A percentile compares a stretch with the other conserved stretches of the same genome.
These are phyloP conservation scores for Gandaritis pyraliata DNA, from an alignment of 2,888 invertebrate genomes.

Conservation along the genomic window DNA sequence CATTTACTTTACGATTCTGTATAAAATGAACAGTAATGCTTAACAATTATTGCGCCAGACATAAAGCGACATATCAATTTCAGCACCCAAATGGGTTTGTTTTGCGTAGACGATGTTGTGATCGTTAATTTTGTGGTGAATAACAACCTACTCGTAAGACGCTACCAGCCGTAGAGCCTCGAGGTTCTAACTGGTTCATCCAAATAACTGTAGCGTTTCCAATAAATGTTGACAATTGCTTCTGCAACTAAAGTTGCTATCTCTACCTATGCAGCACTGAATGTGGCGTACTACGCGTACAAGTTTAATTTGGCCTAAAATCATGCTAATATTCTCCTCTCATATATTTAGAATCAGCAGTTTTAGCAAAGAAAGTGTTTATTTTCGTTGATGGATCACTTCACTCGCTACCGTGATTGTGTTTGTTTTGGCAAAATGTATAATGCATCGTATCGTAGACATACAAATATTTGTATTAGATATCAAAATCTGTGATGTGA, in stretches of 20 bases:
- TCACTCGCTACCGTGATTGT: conserved; percentile 27
- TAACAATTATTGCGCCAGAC: conserved; percentile 47
- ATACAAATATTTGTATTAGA: conserved; percentile 32
- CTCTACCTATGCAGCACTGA: too few relatives aligned
- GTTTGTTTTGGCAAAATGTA: conserved; percentile 37
- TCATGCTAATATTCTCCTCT: background rate
- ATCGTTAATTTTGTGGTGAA: too few relatives aligned
- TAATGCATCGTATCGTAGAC: conserved; percentile 17
- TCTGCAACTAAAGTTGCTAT: too few relatives aligned
- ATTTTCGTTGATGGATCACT: conserved; percentile 35
- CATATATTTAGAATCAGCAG: conserved; percentile 18
- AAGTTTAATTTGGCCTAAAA: background rate
- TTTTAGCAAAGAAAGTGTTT: conserved; percentile 28
- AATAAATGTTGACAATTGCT: too few relatives aligned
- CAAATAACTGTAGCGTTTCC: too few relatives aligned
- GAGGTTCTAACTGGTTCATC: too few relatives aligned
- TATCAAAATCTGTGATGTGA: conserved; percentile 9
- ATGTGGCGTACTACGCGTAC: too few relatives aligned
- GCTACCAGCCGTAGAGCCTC: too few relatives aligned
- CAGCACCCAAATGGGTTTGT: conserved; percentile 44
- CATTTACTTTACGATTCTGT: conserved; percentile 58
- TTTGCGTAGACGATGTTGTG: too few relatives aligned
- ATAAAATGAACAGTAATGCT: conserved; percentile 54
- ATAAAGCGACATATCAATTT: conserved; percentile 61
- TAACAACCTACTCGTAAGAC: too few relatives aligned